A percentile compares a stretch with the other conserved stretches of the same genome.
Conservation (phyloP, 2,888 invertebrate species). For the Drosophila falleni region DNA sequence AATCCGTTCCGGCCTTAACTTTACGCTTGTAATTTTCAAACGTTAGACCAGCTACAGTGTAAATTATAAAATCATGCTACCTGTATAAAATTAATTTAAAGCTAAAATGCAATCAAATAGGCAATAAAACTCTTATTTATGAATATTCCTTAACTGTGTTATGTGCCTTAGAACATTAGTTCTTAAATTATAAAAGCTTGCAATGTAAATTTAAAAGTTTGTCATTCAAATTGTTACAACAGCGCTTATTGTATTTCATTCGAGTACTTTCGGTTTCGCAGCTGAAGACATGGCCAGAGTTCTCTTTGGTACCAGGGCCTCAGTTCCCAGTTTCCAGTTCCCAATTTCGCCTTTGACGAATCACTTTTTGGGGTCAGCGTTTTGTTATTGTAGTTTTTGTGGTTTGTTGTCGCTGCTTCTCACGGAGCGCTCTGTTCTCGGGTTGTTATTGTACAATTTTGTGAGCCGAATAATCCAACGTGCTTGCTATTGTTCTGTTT, state of each 20-base stretch:
- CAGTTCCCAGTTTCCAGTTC: too few species aligned
- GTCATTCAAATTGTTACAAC: background rate
- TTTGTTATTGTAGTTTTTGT: constrained; percentile 32
- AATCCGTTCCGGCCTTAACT: background rate
- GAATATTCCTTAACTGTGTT: background rate
- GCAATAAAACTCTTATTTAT: too few species aligned
- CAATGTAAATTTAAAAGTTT: background rate
- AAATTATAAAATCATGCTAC: too few species aligned
- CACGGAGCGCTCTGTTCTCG: constrained; percentile 59
- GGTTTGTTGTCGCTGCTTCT: constrained; percentile 30
- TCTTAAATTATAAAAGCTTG: background rate
- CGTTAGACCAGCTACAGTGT: too few species aligned
- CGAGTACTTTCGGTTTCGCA: background rate
- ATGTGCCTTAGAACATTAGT: background rate
- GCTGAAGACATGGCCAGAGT: constrained; percentile 24
- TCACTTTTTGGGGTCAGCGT: constrained; percentile 55
- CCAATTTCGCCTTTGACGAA: constrained; percentile 39
- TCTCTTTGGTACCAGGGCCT: constrained; percentile 10
- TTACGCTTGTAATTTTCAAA: too few species aligned
- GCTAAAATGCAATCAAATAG: too few species aligned
- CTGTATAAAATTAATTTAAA: too few species aligned
- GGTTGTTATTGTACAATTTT: constrained; percentile 81
- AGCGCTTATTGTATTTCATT: background rate
- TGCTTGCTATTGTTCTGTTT: constrained; percentile 77
- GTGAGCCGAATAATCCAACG: constrained; percentile 76